Base-by-base conservation (phyloP, 2,113 vertebrate species). In the Prietella phreatophila region DNA sequence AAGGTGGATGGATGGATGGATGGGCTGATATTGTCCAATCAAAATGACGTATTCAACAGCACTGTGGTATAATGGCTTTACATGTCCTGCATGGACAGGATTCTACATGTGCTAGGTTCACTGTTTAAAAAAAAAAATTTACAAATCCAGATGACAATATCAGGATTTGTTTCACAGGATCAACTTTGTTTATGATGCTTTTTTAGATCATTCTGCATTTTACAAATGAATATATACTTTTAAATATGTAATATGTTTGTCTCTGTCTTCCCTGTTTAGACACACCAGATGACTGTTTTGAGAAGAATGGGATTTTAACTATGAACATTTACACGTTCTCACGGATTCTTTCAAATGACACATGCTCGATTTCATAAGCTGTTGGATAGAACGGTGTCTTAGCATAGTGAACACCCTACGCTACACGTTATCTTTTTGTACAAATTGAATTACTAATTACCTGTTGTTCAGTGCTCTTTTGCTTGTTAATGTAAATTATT, bases 221-320 rank as follows among this genome's bases (percentile, higher is more conserved):
- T 61, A 61, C 63, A 67, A 71, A 75, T 11, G 13, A 56, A 30
- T 9, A 36, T 17, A 55, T 2, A 9, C 19, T 10, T 47, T 56
- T 7, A 82, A 60, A 82, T 39, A 60, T 25, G 19, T 36, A 22
- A 73, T 42, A 9, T 53, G 5, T 56, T 81, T 71, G 33, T 47
- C 47, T 79, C 33, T 71, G 71, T 89, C 69, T 36, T 89, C 1
- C 82, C 86, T 50, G 92, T 90, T 78, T 93, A 96, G 95, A 95
- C 87, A 81, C 83, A 22, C 60, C 91, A 30, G 78, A 89, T 71
- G 92, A 93, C 22, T 1, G 58, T 30, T 95, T 95, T 91, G 93
- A 84, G 69, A 92, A 69, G 60, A 93, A 93, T 80, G 95, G 95
- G 61, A 94, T 96, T 90, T 92, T 95, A 58, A 93, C 93, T 9